A percentile compares a stretch with the other conserved stretches of the same genome.
phyloP scores from a whole-genome alignment of 2,888 invertebrate genomes.

The Rapana venosa region DNA sequence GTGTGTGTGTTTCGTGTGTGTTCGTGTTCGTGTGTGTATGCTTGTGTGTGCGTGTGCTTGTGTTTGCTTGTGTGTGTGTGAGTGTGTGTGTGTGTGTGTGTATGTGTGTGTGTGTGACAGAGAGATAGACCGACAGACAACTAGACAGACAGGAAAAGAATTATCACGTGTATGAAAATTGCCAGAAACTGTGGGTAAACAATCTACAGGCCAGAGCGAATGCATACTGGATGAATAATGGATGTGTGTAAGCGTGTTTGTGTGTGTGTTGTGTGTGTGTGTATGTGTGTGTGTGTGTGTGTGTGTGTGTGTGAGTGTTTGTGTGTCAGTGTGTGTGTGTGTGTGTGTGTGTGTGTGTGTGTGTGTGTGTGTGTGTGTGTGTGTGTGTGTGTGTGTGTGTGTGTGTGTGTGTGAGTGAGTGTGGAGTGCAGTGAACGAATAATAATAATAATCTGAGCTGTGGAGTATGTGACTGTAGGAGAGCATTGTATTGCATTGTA shows the following conservation, averaged over 20 bases:
- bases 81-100: constrained; percentile 26
- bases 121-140: background rate
- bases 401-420: background rate
- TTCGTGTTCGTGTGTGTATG: background rate
- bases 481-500: too few relatives aligned
- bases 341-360: background rate
- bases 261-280: background rate
- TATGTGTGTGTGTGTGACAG: background rate
- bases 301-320: background rate
- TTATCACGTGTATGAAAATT: too few relatives aligned
- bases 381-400: background rate
- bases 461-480: too few relatives aligned
- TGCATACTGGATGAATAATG: background rate
- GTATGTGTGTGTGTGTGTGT: background rate
- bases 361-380: background rate
- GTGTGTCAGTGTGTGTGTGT: background rate
- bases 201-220: too few relatives aligned
- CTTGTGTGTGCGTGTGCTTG: background rate
- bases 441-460: too few relatives aligned
- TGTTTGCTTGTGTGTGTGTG: constrained; percentile 2
- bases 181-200: background rate
- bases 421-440: background rate
- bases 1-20: background rate
- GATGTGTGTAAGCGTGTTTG: background rate
- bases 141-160: too few relatives aligned